Conservation (phyloP, 2,797 vertebrate species). For the Peromyscus aztecus region DNA sequence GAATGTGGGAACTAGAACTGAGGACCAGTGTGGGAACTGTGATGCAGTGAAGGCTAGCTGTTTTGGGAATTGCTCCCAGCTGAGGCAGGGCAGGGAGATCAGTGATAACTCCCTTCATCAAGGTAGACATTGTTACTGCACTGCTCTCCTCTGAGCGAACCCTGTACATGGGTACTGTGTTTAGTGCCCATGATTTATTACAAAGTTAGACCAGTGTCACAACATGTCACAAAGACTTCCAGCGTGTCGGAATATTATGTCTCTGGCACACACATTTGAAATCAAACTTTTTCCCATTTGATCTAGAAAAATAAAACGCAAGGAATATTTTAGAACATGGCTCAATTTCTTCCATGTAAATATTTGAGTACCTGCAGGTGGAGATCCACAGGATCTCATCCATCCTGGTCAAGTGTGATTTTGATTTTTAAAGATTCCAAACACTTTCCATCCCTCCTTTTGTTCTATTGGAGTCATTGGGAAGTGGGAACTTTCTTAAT, state of each 20-base stretch:
- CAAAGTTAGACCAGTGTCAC: neutral
- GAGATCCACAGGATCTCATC: neutral
- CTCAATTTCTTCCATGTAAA: conserved; percentile 63
- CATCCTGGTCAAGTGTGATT: neutral
- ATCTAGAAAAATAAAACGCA: conserved; percentile 46
- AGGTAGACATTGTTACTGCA: neutral
- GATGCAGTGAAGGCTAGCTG: neutral
- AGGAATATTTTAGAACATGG: conserved; percentile 44
- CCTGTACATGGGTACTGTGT: neutral
- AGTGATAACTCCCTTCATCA: neutral
- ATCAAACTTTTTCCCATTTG: conserved; percentile 42
- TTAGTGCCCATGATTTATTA: conserved; percentile 30
- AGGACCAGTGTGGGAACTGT: neutral
- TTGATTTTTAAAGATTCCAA: conserved; percentile 36
- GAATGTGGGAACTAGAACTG: conserved; percentile 23
- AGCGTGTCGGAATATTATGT: conserved; percentile 33
- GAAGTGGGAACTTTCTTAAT: neutral
- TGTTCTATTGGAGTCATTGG: neutral
- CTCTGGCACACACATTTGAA: conserved; percentile 44
- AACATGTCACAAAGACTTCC: neutral
- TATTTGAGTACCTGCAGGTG: conserved; percentile 34
- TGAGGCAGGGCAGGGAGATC: neutral
- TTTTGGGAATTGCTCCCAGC: neutral
- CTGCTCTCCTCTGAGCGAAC: neutral
- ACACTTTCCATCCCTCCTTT: neutral